Percentiles rank a stretch among this genome's conserved stretches.
Evolutionary conservation across 2,888 invertebrate species (phyloP).

Genomic region (Venusia cambrica): DNA sequence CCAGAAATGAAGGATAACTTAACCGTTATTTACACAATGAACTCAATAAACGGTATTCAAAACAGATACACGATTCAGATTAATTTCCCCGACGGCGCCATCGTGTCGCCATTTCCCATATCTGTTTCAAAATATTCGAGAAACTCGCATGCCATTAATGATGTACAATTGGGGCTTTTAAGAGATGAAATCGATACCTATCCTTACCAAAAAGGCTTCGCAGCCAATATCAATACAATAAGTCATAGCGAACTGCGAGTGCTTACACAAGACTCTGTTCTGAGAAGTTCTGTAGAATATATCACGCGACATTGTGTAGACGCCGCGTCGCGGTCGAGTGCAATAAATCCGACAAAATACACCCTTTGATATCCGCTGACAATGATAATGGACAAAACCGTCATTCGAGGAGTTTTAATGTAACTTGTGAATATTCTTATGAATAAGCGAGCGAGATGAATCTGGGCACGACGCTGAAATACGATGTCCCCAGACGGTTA

Average conservation of each 20-base stretch:
- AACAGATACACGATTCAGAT: constrained; percentile 56
- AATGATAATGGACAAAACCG: constrained; percentile 62
- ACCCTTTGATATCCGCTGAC: constrained; percentile 62
- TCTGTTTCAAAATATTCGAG: constrained; percentile 63
- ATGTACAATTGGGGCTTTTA: constrained; percentile 35
- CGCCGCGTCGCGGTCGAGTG: constrained; percentile 42
- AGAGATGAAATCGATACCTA: constrained; percentile 31
- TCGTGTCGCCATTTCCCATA: constrained; percentile 56
- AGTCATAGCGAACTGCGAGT: constrained; percentile 36
- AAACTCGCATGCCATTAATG: constrained; percentile 39
- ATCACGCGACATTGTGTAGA: constrained; percentile 46
- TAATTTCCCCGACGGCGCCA: constrained; percentile 59
- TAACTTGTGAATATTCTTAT: constrained; percentile 65
- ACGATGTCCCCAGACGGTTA: constrained; percentile 60
- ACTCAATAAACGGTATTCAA: constrained; percentile 48
- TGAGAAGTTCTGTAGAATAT: constrained; percentile 46
- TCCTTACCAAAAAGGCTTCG: constrained; percentile 31
- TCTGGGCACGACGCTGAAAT: constrained; percentile 75
- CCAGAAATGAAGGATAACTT: constrained; percentile 24
- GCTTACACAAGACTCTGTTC: constrained; percentile 31
- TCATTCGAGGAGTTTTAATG: constrained; percentile 68
- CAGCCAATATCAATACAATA: constrained; percentile 39
- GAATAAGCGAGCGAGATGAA: constrained; percentile 68
- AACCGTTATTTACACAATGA: constrained; percentile 35
- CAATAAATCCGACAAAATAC: constrained; percentile 63